Conservation (phyloP, 2,113 vertebrate genomes). For the Verasper variegatus region DNA sequence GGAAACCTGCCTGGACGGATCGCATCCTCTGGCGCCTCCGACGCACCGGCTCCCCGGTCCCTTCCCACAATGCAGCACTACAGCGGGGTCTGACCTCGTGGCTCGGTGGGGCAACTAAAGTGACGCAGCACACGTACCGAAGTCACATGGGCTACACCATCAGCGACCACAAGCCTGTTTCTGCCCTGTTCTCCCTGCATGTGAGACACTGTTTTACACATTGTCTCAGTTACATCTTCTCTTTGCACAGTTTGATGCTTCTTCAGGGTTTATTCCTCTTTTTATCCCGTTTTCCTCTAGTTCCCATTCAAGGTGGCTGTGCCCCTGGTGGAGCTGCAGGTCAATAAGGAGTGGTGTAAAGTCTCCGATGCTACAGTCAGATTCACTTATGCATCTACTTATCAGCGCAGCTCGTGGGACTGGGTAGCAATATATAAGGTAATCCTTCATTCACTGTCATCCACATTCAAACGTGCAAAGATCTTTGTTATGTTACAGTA, state of each 20-base stretch:
- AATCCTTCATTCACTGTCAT: neutral
- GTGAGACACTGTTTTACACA: constrained; percentile 76
- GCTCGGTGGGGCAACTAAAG: constrained; percentile 82
- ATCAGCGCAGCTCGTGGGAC: constrained; percentile 96
- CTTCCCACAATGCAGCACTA: constrained; percentile 80
- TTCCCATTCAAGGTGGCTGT: constrained; percentile 89
- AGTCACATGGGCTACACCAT: constrained; percentile 95
- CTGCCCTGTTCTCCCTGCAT: constrained; percentile 90
- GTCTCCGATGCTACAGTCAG: constrained; percentile 88
- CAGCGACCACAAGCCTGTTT: constrained; percentile 98
- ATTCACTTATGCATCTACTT: constrained; percentile 85
- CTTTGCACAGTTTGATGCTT: neutral
- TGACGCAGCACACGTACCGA: constrained; percentile 89
- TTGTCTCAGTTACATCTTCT: neutral
- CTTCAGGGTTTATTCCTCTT: neutral
- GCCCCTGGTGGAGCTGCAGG: constrained; percentile 88
- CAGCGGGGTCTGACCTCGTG: constrained; percentile 81
- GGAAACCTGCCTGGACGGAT: constrained; percentile 98
- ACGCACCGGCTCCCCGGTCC: constrained; percentile 79
- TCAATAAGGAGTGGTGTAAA: constrained; percentile 91
- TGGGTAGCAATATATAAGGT: constrained; percentile 98
- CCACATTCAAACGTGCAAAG: neutral
- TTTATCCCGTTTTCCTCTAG: constrained; percentile 69
- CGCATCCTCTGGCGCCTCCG: constrained; percentile 97
- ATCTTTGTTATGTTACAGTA: neutral